phyloP scores from a whole-genome alignment of 2,888 invertebrate genomes.

The Digitonthophagus gazella region DNA sequence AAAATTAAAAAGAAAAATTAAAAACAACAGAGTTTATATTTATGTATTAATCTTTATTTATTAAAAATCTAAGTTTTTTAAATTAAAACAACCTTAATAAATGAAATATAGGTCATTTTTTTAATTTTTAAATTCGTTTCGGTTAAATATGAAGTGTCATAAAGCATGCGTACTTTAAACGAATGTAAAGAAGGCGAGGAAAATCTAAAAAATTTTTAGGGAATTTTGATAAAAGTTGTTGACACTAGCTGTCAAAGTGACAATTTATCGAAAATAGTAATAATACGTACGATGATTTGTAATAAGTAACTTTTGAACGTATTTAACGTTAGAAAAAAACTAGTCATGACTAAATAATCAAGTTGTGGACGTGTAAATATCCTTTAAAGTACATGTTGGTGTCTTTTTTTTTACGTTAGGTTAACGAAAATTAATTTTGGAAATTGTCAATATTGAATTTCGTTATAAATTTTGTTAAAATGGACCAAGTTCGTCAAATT shows the following conservation, averaged over 20 bases:
- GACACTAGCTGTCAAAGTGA: not conserved
- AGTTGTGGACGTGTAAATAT: too few relatives aligned
- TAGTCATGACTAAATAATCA: not conserved
- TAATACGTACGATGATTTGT: not conserved
- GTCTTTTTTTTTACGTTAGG: too few relatives aligned
- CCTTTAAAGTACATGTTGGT: too few relatives aligned
- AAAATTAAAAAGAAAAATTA: too few relatives aligned
- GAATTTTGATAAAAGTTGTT: not conserved
- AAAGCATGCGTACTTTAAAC: not conserved
- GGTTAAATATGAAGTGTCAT: not conserved
- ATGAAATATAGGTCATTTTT: not conserved
- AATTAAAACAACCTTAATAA: not conserved
- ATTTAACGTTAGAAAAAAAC: not conserved
- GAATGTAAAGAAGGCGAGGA: not conserved
- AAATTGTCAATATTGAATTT: too few relatives aligned
- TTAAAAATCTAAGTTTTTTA: too few relatives aligned
- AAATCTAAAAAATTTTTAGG: not conserved
- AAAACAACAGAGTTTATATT: too few relatives aligned
- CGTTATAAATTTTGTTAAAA: too few relatives aligned
- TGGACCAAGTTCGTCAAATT: constrained; percentile 55
- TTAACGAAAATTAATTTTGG: too few relatives aligned
- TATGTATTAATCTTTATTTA: too few relatives aligned
- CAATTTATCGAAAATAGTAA: not conserved
- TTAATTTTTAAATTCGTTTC: not conserved
- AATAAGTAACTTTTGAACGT: not conserved